phyloP scores from a whole-genome alignment of 2,113 vertebrate species.

The Microcebus murinus region DNA sequence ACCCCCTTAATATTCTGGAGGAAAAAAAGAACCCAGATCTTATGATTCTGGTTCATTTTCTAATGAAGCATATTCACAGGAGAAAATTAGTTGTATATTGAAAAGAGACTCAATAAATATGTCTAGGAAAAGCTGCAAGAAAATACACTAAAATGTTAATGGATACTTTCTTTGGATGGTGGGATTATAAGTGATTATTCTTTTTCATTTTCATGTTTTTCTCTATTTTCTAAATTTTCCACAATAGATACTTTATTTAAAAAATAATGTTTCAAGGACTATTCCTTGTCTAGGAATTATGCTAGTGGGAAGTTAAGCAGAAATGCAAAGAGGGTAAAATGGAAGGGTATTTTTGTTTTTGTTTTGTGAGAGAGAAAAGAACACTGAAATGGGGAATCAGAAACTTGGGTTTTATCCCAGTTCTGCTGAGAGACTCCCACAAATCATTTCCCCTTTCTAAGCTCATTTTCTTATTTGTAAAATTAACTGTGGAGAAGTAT shows the following conservation, averaged over 20 bases:
- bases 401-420: conserved; percentile 12
- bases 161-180: background rate
- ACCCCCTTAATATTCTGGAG: too few species aligned
- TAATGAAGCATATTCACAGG: background rate
- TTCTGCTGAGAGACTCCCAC: conserved; percentile 9
- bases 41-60: conserved; percentile 34
- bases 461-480: conserved; percentile 30
- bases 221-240: conserved; percentile 24
- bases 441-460: conserved; percentile 17
- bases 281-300: background rate
- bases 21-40: background rate
- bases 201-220: background rate
- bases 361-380: background rate
- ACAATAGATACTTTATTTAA: background rate
- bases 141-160: conserved; percentile 15
- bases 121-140: background rate
- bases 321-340: background rate
- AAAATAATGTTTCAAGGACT: background rate
- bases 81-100: conserved; percentile 18
- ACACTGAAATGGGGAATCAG: background rate
- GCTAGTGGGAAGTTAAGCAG: background rate
- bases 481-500: background rate
- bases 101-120: conserved; percentile 19
- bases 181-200: background rate
- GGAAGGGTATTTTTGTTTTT: background rate